Percentiles rank a stretch among this genome's conserved stretches.
Evolutionary conservation across 2,797 vertebrate genomes (phyloP).

Genomic region (Psittacula echo): DNA sequence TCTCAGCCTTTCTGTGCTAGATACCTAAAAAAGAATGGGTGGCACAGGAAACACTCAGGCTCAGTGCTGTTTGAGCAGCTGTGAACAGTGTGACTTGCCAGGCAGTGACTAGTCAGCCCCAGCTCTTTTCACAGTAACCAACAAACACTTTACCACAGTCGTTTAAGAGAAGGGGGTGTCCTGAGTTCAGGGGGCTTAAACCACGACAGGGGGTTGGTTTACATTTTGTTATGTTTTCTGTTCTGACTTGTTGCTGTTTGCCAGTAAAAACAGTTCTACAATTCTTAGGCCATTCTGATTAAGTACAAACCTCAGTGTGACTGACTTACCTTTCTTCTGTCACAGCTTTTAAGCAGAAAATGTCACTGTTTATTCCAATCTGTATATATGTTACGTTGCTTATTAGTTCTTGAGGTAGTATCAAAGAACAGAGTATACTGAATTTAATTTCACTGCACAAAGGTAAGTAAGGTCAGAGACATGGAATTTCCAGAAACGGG

Average conservation of each 20-base stretch:
- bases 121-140: not conserved
- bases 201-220: not conserved
- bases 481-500: not conserved
- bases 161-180: rapidly evolving
- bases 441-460: not conserved
- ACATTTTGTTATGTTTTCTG: rapidly evolving
- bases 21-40: not conserved
- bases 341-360: not conserved
- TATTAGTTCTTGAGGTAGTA: not conserved
- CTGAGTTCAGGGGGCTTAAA: not conserved
- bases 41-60: rapidly evolving
- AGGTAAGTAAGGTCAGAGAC: not conserved
- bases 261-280: not conserved
- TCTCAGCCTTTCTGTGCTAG: not conserved
- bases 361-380: not conserved
- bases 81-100: rapidly evolving
- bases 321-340: not conserved
- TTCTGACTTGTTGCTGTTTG: not conserved
- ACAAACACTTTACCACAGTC: not conserved
- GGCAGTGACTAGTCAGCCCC: not conserved
- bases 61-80: not conserved
- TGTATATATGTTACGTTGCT: not conserved
- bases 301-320: not conserved
- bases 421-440: not conserved
- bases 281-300: not conserved